Evolutionary conservation across 2,113 vertebrate genomes (phyloP).

Genomic region (Thomomys bottae): DNA sequence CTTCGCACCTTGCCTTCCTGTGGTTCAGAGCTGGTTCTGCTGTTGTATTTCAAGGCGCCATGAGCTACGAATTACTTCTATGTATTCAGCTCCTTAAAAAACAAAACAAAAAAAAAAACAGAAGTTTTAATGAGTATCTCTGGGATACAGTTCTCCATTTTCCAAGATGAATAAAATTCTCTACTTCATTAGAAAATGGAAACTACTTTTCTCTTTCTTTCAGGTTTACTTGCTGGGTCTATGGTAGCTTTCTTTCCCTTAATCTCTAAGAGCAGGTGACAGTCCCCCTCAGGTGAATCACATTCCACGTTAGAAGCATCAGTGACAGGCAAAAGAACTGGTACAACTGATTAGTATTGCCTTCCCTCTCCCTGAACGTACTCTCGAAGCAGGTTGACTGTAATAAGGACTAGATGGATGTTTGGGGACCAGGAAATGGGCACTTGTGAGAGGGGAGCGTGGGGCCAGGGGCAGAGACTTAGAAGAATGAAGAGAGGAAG

Average conservation of each 20-base stretch:
- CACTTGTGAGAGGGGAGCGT: no score
- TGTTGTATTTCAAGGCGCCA: neutral
- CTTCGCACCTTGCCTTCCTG: neutral
- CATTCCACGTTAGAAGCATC: neutral
- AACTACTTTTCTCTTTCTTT: neutral
- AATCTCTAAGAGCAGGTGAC: neutral
- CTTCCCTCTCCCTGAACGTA: neutral
- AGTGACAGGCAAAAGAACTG: no score
- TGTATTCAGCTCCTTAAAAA: neutral
- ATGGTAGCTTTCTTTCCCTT: neutral
- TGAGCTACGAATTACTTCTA: neutral
- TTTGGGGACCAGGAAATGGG: no score
- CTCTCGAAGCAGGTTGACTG: neutral
- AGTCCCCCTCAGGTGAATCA: neutral
- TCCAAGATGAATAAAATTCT: neutral
- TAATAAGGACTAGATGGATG: neutral
- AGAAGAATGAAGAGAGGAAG: no score
- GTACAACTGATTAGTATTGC: neutral
- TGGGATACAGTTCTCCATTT: neutral
- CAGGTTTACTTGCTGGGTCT: neutral
- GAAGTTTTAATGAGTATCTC: conserved; percentile 12
- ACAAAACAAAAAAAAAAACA: neutral
- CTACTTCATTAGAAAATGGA: neutral
- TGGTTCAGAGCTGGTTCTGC: neutral
- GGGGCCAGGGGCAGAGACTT: no score